Conservation (phyloP, 2,888 invertebrate genomes). For the Unio pictorum region DNA sequence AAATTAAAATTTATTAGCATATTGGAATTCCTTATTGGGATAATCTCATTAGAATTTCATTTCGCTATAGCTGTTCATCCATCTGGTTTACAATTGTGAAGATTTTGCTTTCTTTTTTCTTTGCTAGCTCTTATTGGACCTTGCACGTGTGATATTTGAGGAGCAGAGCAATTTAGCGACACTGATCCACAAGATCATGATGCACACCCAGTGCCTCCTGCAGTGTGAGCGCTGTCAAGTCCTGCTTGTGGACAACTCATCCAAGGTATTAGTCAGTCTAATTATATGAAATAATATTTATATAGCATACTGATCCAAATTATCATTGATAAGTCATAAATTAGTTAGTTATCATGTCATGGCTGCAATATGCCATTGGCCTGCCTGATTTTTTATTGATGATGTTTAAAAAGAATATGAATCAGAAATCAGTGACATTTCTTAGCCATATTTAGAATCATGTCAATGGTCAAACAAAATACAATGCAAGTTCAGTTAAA, state of each 20-base stretch:
- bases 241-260: slow-evolving; percentile 91
- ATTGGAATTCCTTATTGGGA: neutral
- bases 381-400: no score
- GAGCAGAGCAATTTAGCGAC: slow-evolving; percentile 68
- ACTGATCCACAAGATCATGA: slow-evolving; percentile 70
- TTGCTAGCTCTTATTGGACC: slow-evolving; percentile 63
- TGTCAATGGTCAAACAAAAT: no score
- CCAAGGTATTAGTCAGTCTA: slow-evolving; percentile 74
- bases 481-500: no score
- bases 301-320: no score
- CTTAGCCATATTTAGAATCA: no score
- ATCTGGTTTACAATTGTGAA: no score
- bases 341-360: no score
- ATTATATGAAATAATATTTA: no score
- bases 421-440: no score
- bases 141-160: slow-evolving; percentile 69
- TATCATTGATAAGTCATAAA: no score
- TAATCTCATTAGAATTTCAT: neutral
- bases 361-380: no score
- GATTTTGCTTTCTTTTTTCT: slow-evolving; percentile 1
- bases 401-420: no score
- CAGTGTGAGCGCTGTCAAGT: slow-evolving; percentile 96
- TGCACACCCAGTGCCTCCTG: slow-evolving; percentile 80
- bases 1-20: neutral
- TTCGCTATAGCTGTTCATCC: neutral